Evolutionary conservation across 2,113 vertebrate species (phyloP).

Genomic region (Peromyscus californicus): DNA sequence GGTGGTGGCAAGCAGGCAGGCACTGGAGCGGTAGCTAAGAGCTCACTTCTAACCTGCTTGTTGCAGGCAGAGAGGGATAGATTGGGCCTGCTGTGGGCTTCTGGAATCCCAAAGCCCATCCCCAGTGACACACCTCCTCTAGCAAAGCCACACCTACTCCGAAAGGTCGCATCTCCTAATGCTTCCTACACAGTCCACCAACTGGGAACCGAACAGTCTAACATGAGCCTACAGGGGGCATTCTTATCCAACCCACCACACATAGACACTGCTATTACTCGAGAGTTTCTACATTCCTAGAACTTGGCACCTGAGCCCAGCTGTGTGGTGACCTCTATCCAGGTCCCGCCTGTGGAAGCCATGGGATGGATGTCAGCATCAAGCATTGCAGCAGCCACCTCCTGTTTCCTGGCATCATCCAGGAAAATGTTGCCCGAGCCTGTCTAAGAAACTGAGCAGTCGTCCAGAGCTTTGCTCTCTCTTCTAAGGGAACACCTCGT

Average conservation of each 20-base stretch:
- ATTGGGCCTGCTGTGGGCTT: background rate
- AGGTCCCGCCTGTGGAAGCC: background rate
- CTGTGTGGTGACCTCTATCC: background rate
- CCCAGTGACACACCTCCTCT: background rate
- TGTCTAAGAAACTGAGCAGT: background rate
- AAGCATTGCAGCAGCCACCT: background rate
- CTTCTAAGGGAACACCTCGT: background rate
- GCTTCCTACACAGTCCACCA: background rate
- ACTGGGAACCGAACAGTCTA: background rate
- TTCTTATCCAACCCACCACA: background rate
- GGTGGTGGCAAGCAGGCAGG: background rate
- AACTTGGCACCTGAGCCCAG: background rate
- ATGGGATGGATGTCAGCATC: background rate
- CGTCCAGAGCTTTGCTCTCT: background rate
- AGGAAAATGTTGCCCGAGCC: background rate
- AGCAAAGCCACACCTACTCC: too few relatives aligned
- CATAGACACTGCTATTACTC: background rate
- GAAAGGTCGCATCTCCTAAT: background rate
- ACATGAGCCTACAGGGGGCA: background rate
- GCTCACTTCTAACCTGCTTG: background rate
- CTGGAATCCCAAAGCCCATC: background rate
- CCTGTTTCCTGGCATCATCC: background rate
- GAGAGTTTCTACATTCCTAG: background rate
- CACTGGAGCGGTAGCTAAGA: background rate
- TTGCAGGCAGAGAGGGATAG: background rate